These are phyloP conservation scores for Cantharis rufa DNA, from an alignment of 2,888 invertebrate species.

Conservation along the genomic window DNA sequence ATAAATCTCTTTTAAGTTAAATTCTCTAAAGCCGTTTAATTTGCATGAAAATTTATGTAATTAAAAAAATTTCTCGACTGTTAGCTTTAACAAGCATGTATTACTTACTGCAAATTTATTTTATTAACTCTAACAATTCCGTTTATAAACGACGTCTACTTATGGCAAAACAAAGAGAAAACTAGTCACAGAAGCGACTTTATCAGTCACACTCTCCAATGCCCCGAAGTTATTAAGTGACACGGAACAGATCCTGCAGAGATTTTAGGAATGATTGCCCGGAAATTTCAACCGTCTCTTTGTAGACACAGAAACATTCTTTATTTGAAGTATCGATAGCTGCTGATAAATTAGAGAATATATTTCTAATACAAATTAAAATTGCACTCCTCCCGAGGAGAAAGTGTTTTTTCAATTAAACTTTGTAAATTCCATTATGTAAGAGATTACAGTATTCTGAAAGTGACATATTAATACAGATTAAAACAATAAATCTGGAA, in stretches of 20 bases:
- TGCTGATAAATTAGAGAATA: constrained; percentile 40
- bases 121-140: neutral
- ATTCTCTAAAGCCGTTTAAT: constrained; percentile 7
- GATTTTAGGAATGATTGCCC: constrained; percentile 45
- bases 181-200: constrained; percentile 18
- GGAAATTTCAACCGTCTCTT: constrained; percentile 46
- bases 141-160: neutral
- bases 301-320: constrained; percentile 43
- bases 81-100: neutral
- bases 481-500: neutral
- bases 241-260: constrained; percentile 41
- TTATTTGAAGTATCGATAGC: constrained; percentile 45
- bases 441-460: neutral
- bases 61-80: neutral
- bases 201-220: constrained; percentile 23
- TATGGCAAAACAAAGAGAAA: neutral
- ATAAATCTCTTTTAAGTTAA: constrained; percentile 10
- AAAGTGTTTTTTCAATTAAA: neutral
- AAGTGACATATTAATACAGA: neutral
- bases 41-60: constrained; percentile 12
- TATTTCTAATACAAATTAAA: constrained; percentile 1
- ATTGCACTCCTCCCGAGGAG: neutral
- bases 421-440: neutral
- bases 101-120: neutral
- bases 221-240: constrained; percentile 45